phyloP scores from a whole-genome alignment of 92 coral and sea anemone genomes.

The Blastomussa wellsi region DNA sequence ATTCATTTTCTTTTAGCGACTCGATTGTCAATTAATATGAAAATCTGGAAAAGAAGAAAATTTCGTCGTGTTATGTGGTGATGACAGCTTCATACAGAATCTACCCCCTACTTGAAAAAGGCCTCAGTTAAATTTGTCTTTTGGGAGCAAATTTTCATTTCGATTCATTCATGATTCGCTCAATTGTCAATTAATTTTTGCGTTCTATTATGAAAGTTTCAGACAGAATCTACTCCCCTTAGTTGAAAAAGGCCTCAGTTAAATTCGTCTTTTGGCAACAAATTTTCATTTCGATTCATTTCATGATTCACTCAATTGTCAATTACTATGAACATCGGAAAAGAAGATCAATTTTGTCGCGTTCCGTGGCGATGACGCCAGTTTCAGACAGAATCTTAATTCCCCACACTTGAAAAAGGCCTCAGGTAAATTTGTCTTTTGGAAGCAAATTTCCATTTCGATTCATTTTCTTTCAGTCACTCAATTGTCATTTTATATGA shows the following conservation, averaged over 20 bases:
- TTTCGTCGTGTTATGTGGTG: neutral
- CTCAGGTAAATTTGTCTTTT: neutral
- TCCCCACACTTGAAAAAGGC: neutral
- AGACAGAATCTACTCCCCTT: no score
- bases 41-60: neutral
- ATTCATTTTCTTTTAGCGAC: no score
- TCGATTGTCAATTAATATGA: no score
- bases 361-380: neutral
- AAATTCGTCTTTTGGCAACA: no score
- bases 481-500: constrained; percentile 3
- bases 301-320: no score
- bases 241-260: no score
- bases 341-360: neutral
- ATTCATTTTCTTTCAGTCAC: neutral
- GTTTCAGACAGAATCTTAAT: neutral
- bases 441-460: neutral
- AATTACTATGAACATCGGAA: no score
- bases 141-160: neutral
- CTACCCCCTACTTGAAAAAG: neutral
- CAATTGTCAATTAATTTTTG: constrained; percentile 15
- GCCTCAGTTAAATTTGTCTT: neutral
- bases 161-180: neutral
- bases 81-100: neutral
- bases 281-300: no score
- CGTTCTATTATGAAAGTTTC: no score